Evolutionary conservation across 2,888 invertebrate species (phyloP).

Genomic region (Lomographa bimaculata): DNA sequence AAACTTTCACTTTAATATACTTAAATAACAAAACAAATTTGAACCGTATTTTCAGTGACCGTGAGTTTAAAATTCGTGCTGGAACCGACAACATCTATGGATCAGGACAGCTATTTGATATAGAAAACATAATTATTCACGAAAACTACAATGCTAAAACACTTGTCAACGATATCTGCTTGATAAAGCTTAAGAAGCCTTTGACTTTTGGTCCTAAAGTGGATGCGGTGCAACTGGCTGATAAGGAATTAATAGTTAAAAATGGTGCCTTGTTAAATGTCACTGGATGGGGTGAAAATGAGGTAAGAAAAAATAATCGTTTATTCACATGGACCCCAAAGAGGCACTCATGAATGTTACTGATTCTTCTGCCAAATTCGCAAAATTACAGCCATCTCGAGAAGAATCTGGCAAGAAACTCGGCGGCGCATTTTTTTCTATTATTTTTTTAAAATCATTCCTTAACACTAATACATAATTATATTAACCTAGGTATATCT

Average conservation of each 20-base stretch:
- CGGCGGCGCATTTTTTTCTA: no score
- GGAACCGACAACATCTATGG: conserved; percentile 37
- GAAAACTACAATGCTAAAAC: conserved; percentile 33
- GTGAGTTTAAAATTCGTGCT: conserved; percentile 38
- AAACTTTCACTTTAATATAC: no score
- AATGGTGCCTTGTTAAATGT: conserved; percentile 29
- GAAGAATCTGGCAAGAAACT: no score
- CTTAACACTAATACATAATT: background rate
- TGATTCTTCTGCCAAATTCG: no score
- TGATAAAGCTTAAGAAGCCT: conserved; percentile 27
- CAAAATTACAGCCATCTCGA: no score
- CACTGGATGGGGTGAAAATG: conserved; percentile 41
- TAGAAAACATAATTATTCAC: conserved; percentile 41
- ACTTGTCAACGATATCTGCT: conserved; percentile 35
- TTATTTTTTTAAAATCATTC: conserved; percentile 1
- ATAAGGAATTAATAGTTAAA: conserved; percentile 17
- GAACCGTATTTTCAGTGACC: conserved; percentile 36
- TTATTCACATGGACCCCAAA: no score
- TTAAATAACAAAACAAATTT: no score
- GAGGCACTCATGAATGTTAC: no score
- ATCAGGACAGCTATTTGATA: conserved; percentile 38
- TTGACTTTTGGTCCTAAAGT: conserved; percentile 37
- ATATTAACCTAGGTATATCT: no score
- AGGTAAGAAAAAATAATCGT: conserved; percentile 33
- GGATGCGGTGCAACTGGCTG: conserved; percentile 24